Evolutionary conservation across 2,888 invertebrate genomes (phyloP).

Genomic region (Athrips mouffetella): DNA sequence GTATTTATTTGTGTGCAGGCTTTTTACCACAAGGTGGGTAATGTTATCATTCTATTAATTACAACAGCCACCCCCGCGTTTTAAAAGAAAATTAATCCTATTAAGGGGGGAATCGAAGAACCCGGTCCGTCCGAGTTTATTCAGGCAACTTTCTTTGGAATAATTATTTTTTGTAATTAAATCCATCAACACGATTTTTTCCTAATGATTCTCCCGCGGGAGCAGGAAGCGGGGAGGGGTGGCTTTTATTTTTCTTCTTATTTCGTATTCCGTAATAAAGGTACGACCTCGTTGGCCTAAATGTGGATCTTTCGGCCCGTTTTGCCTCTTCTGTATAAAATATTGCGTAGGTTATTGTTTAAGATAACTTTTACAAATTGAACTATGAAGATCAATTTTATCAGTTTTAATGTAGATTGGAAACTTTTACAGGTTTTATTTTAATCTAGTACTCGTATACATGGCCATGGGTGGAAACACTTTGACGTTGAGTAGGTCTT

Average conservation of each 20-base stretch:
- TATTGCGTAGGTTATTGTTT: no score
- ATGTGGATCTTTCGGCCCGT: conserved; percentile 28
- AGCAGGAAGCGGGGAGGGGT: conserved; percentile 42
- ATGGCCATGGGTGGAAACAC: no score
- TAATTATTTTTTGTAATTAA: conserved; percentile 79
- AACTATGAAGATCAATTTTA: no score
- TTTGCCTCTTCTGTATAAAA: background rate
- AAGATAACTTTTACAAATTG: no score
- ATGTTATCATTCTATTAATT: conserved; percentile 79
- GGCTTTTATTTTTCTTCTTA: conserved; percentile 54
- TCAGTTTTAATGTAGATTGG: no score
- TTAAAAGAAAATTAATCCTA: conserved; percentile 79
- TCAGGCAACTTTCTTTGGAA: conserved; percentile 75
- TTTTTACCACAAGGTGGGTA: conserved; percentile 69
- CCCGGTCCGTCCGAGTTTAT: conserved; percentile 76
- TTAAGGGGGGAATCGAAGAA: conserved; percentile 76
- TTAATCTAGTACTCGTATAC: no score
- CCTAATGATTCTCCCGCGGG: conserved; percentile 76
- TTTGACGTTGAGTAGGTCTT: no score
- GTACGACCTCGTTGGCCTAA: conserved; percentile 30
- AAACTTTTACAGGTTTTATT: no score
- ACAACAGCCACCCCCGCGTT: conserved; percentile 74
- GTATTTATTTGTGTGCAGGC: conserved; percentile 34
- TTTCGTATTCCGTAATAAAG: conserved; percentile 42
- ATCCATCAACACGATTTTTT: conserved; percentile 79